Evolutionary conservation across 1,140 invertebrate species (phyloP).

Genomic region (Aphaenogaster rudis): DNA sequence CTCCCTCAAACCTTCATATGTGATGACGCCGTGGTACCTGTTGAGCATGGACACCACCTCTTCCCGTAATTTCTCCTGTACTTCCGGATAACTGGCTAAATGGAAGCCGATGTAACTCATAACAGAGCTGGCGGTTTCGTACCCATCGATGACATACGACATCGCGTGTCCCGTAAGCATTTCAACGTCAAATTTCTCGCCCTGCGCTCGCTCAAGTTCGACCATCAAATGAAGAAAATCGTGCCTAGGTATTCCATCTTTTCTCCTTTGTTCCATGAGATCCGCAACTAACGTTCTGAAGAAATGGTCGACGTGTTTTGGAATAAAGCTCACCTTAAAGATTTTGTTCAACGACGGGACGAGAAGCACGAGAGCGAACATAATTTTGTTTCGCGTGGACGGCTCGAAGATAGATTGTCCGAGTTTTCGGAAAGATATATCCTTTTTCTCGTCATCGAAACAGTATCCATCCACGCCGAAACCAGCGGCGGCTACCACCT

Average conservation of each 20-base stretch:
- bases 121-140: constrained; percentile 86
- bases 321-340: constrained; percentile 50
- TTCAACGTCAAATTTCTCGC: constrained; percentile 71
- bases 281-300: constrained; percentile 70
- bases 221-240: constrained; percentile 78
- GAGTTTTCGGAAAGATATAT: no score
- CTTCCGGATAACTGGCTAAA: constrained; percentile 88
- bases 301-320: constrained; percentile 41
- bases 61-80: constrained; percentile 88
- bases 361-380: constrained; percentile 45
- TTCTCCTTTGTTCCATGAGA: constrained; percentile 69
- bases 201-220: constrained; percentile 72
- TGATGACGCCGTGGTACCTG: constrained; percentile 86
- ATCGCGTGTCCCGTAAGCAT: constrained; percentile 88
- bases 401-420: no score
- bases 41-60: constrained; percentile 78
- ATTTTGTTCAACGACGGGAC: constrained; percentile 41
- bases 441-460: no score
- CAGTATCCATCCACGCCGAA: no score
- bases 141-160: constrained; percentile 83
- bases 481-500: no score
- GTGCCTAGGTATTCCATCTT: constrained; percentile 57
- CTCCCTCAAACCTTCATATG: constrained; percentile 88
- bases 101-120: constrained; percentile 86
- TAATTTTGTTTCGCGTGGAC: no score